Base-by-base conservation (phyloP, 2,797 vertebrate genomes). In the Pithecia hirsuta region DNA sequence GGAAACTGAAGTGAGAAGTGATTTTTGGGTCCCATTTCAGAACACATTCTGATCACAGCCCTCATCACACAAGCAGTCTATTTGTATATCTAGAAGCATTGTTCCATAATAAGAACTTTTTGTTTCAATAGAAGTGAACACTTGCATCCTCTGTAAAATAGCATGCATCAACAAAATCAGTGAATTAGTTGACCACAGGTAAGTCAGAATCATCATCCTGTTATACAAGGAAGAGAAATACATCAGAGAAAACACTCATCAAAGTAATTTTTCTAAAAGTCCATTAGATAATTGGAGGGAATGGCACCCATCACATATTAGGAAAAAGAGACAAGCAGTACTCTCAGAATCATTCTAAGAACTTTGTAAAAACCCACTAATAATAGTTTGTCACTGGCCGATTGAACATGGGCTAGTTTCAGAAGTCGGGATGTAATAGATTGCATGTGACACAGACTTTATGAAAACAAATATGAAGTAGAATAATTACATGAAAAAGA, bases 401-500 rank as follows among this genome's bases (percentile, higher is more conserved):
- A 89, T 9, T 82, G 12, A 85, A 85, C 10, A 19, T 82, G 24
- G 13, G 50, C 36, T 93, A 76, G 46, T 93, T 96, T 91, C 48
- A 92, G 83, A 89, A 95, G 67, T 67, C 50, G 59, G 28, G n/a
- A 95, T 44, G 67, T 44, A 59, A 76, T 22, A 92, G 72, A 72
- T 13, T 90, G n/a, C 22, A 28, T 78, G 36, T n/a, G 41, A 93
- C 64, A 79, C 13, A 55, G 20, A 5, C 26, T 93, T 96, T 81
- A 75, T 22, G 15, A 87, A 88, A 59, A 84, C 2, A 76, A 86
- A 92, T 28, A 70, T 28, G 22, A 93, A 14, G 39, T 64, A 12
- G 52, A 72, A 86, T 88, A 89, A 92, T 89, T 36, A 85, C 33
- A 28, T 61, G 57, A 87, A 95, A 89, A 92, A 75, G 2, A 88